These are phyloP conservation scores for Clamator glandarius DNA, from an alignment of 2,797 vertebrate genomes.

Conservation along the genomic window DNA sequence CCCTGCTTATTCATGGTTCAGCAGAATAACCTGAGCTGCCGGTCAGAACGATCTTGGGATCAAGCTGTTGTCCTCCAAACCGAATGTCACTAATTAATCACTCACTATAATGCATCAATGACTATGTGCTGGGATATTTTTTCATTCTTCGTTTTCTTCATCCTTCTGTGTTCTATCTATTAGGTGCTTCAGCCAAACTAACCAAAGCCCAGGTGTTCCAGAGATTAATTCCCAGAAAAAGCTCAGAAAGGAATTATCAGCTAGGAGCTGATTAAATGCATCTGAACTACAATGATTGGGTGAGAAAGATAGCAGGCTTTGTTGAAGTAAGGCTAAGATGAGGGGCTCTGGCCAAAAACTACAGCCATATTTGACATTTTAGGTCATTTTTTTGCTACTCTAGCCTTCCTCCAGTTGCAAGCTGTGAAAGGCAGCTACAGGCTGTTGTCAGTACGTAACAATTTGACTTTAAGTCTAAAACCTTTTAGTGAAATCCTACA, in stretches of 20 bases:
- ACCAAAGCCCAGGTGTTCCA: not conserved
- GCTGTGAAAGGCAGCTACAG: not conserved
- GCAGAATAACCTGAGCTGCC: not conserved
- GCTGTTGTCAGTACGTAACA: not conserved
- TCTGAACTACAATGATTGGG: not conserved
- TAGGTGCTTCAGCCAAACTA: slow-evolving; percentile 4
- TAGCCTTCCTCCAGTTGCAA: not conserved
- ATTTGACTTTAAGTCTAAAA: slow-evolving; percentile 11
- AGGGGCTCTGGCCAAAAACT: not conserved
- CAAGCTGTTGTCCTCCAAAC: slow-evolving; percentile 9
- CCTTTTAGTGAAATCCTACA: slow-evolving; percentile 1
- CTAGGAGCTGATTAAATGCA: slow-evolving; percentile 1
- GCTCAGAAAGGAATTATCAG: slow-evolving; percentile 9
- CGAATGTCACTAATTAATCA: slow-evolving; percentile 14
- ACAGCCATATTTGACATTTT: not conserved
- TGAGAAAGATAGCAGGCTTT: not conserved
- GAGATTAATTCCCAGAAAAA: slow-evolving; percentile 48
- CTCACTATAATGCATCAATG: not conserved
- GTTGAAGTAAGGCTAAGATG: not conserved
- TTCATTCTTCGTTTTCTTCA: slow-evolving; percentile 20
- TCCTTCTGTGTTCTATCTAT: slow-evolving; percentile 35
- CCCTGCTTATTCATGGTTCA: not conserved
- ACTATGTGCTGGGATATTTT: not conserved
- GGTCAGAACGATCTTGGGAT: not conserved
- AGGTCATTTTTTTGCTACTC: slow-evolving; percentile 5